Base-by-base conservation (phyloP, 2,888 invertebrate genomes). In the Scaptomyza reducta region DNA sequence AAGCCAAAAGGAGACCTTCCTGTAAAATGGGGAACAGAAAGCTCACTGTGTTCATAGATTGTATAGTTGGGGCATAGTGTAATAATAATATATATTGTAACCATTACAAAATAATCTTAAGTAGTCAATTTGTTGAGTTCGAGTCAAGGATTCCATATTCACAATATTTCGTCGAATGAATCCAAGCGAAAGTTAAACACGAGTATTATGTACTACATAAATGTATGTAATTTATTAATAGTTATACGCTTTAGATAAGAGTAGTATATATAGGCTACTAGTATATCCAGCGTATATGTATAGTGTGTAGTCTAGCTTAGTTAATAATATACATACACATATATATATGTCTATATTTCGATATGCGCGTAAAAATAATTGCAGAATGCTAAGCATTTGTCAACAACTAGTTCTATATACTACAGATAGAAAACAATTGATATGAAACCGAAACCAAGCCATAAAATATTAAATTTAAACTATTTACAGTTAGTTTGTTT, bases 11-110 rank as follows among this genome's bases (percentile, higher is more conserved):
- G 90, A 90, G 76, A 84, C 88, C 63, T 90, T 88, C 76, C 75
- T 90, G 50, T 90, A 84, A 55, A 41, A 27, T 27, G 47, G 67
- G 74, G 65, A 73, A 69, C 71, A 73, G 87, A 70, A 74, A 88
- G 84, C 87, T 74, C 67, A 85, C 89, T 85, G 84, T 88, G 89
- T 88, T 88, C 85, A 77, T 88, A 85, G 73, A 71, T 77, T 74
- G 56, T 78, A 78, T 40, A 40, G 64, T 51, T 57, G 59, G 49
- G 46, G 35, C 47, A 59, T 53, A 54, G 49, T 66, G 50, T 67
- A 73, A 66, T 63, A 38, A 22, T n/a, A 7, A 42, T 41, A 3
- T 18, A 18, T 41, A 51, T 35, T 31, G 50, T 42, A 61, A 65
- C 50, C 51, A 50, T 49, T 41, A 46, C 22, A 38, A 54, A 29